Evolutionary conservation across 2,113 vertebrate species (phyloP).

Genomic region (Aleadryas rufinucha): DNA sequence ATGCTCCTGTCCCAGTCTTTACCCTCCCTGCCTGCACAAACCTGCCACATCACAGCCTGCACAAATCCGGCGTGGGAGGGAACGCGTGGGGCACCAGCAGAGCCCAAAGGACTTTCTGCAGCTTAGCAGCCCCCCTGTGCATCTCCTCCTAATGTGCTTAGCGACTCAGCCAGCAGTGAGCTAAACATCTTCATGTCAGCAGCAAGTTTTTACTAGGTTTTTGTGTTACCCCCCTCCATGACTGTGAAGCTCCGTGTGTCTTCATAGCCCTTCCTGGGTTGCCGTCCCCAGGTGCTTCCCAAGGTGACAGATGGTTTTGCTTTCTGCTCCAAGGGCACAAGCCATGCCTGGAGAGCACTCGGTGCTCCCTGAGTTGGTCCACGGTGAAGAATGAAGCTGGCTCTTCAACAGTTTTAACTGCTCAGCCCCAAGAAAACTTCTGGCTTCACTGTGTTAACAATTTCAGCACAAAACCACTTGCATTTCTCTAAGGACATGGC

Average conservation of each 20-base stretch:
- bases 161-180: neutral
- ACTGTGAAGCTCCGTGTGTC: fast-evolving
- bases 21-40: neutral
- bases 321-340: neutral
- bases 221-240: neutral
- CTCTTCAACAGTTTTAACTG: neutral
- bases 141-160: neutral
- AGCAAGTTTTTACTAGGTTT: neutral
- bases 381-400: fast-evolving
- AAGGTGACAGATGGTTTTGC: neutral
- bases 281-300: fast-evolving
- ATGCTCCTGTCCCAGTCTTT: neutral
- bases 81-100: neutral
- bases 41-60: neutral
- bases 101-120: neutral
- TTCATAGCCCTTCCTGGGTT: neutral
- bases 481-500: neutral
- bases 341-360: neutral
- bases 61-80: fast-evolving
- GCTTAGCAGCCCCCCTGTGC: neutral
- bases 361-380: neutral
- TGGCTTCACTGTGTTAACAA: neutral
- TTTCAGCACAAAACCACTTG: neutral
- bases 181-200: neutral
- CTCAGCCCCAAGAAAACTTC: neutral